These are phyloP conservation scores for Vireo griseus DNA, from an alignment of 2,797 vertebrate genomes.

Conservation along the genomic window DNA sequence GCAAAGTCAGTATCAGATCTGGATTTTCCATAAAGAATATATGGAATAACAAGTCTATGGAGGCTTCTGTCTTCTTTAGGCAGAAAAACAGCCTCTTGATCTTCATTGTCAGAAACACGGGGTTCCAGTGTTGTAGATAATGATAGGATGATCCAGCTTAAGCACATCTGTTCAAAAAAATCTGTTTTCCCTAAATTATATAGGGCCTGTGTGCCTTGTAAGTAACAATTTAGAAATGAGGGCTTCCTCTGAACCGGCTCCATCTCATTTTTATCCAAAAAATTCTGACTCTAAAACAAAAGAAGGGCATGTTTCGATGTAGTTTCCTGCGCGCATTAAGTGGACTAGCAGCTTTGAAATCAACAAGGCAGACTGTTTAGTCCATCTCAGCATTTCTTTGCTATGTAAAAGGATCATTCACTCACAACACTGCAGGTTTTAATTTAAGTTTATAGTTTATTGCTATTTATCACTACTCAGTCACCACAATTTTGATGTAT, in stretches of 20 bases:
- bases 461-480: not conserved
- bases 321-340: not conserved
- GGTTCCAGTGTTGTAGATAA: not conserved
- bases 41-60: not conserved
- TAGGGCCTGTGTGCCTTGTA: not conserved
- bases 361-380: not conserved
- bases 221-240: not conserved
- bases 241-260: not conserved
- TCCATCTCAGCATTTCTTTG: not conserved
- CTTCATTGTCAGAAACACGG: not conserved
- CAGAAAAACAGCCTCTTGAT: not conserved
- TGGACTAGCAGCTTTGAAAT: not conserved
- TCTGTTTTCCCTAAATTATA: not conserved
- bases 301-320: not conserved
- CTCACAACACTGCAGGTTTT: not conserved
- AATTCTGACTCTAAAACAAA: not conserved
- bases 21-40: not conserved
- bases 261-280: not conserved
- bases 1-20: not conserved
- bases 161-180: not conserved
- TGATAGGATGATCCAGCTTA: not conserved
- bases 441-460: slow-evolving; percentile 34
- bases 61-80: not conserved
- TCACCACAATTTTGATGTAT: not conserved
- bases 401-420: not conserved